Conservation (phyloP, 2,797 vertebrate genomes). For the Hippocampus kuda region DNA sequence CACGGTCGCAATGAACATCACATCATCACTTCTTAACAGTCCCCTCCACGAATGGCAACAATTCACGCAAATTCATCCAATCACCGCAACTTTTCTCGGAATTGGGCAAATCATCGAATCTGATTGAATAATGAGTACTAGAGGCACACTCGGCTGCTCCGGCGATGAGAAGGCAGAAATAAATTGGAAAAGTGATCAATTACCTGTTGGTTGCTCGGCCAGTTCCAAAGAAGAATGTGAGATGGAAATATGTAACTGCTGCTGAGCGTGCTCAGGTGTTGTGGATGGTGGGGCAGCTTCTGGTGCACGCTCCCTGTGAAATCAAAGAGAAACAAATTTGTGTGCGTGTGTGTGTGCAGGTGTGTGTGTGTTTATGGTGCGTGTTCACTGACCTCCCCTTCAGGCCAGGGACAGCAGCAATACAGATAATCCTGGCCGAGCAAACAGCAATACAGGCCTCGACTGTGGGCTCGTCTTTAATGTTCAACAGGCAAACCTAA, state of each 20-base stretch:
- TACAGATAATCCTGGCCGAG: constrained; percentile 93
- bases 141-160: too few species aligned
- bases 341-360: too few species aligned
- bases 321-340: background rate
- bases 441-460: constrained; percentile 97
- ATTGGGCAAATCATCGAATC: background rate
- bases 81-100: background rate
- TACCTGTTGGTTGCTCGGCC: constrained; percentile 65
- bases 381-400: constrained; percentile 60
- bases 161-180: too few species aligned
- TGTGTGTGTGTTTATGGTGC: background rate
- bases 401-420: constrained; percentile 87
- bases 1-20: background rate
- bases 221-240: constrained; percentile 83
- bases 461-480: constrained; percentile 87
- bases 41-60: background rate
- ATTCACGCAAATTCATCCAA: background rate
- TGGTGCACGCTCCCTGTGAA: constrained; percentile 57
- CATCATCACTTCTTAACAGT: background rate
- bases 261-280: constrained; percentile 42
- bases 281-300: constrained; percentile 34
- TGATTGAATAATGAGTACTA: too few species aligned
- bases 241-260: constrained; percentile 95
- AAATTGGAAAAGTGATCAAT: background rate
- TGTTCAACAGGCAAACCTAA: constrained; percentile 93